Base-by-base conservation (phyloP, 2,797 vertebrate genomes). In the Coregonus sp. region DNA sequence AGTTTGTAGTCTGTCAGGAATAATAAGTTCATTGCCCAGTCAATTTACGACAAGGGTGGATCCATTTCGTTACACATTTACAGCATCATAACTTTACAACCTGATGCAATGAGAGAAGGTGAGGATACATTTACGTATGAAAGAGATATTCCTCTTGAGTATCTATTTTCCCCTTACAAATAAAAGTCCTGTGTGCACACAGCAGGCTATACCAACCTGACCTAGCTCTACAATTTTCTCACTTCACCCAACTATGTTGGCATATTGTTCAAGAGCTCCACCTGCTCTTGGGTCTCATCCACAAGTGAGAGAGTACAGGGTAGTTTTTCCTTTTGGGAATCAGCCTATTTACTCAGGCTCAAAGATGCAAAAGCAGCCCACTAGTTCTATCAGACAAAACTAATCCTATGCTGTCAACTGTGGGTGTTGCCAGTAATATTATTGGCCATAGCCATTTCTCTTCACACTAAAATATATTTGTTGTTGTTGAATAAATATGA, bases 361-460 rank as follows among this genome's bases (percentile, higher is more conserved):
- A 73, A 59, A 20, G 50, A 73, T 37, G n/a, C 52, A 56, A 33
- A 35, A 59, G 14, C 40, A 33, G 40, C 70, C 20, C n/a, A 54
- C 66, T 68, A 33, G 18, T 14, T 65, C 18, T 70, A 20, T n/a
- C n/a, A 70, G 37, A 70, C 68, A 47, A 40, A 70, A 70, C 68
- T 47, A 47, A 50, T 35, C 56, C n/a, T 20, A n/a, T 59, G 1
- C 18, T 59, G n/a, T 70, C 14, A 31, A 33, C 18, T n/a, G 11
- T 37, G 35, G 67, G 67, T 20, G 67, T 37, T 67, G 33, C 15
- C 4, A 54, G 59, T 69, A 16, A 18, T 33, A 33, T 5, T 3
- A 14, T 18, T 7, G 67, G n/a, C 16, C 16, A 47, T 20, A n/a
- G 67, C 18, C 3, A 47, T 70, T 25, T 18, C 6, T 65, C 9